phyloP scores from a whole-genome alignment of 2,113 vertebrate species.

The Turdus rufiventris region DNA sequence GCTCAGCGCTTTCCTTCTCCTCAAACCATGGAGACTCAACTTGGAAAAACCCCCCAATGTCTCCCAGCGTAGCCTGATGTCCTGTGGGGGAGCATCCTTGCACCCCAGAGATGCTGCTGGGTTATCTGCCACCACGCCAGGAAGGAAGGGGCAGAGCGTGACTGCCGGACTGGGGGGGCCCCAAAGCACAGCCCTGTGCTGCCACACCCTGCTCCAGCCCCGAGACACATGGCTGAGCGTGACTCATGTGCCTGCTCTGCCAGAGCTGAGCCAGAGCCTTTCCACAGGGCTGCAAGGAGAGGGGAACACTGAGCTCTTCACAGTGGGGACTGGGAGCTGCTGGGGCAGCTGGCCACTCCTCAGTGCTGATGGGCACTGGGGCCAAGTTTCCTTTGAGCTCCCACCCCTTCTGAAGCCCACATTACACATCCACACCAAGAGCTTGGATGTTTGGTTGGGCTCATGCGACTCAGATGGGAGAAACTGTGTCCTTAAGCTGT shows the following conservation, averaged over 20 bases:
- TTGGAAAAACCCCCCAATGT: neutral
- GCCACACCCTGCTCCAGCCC: neutral
- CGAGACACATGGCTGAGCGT: accelerated
- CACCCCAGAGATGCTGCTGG: neutral
- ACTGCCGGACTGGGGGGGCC: accelerated
- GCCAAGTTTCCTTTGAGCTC: neutral
- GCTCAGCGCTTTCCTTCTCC: accelerated
- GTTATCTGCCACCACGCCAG: accelerated
- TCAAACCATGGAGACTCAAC: accelerated
- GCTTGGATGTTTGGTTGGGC: neutral
- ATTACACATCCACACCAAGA: neutral
- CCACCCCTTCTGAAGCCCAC: neutral
- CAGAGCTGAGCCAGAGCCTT: neutral
- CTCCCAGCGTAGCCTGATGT: neutral
- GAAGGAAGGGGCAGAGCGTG: neutral
- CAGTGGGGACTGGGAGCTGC: neutral
- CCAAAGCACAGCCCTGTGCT: accelerated
- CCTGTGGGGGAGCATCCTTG: accelerated
- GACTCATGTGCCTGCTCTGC: neutral
- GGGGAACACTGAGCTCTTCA: accelerated
- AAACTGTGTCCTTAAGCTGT: neutral
- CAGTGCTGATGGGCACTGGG: accelerated
- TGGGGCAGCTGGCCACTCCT: neutral
- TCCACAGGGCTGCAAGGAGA: accelerated
- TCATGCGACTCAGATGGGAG: accelerated